Evolutionary conservation across 2,113 vertebrate genomes (phyloP), one percentile per base, ranked within the genome.

Genomic region (Chlamydotis undulata): DNA sequence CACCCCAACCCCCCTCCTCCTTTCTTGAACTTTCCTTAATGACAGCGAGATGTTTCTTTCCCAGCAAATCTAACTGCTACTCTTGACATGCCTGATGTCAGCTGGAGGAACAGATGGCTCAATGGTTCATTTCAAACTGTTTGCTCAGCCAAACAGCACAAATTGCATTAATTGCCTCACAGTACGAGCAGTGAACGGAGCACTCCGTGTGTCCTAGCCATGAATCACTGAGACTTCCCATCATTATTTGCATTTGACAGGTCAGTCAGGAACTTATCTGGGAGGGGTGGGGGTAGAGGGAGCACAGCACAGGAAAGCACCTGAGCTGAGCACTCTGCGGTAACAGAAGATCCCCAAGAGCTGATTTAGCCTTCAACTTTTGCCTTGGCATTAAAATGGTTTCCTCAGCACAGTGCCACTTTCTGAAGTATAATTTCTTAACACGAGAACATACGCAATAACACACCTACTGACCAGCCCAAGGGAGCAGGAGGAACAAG

Each of bases 41-140:
- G 79, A 67, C 86, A 87, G 64, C 0, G 41, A 90, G 96, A 89
- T n/a, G 16, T 75, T 96, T 95, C 88, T 82, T 61, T 92, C 85
- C 67, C 73, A 78, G 95, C 39, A 63, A 85, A 93, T 56, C 76
- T n/a, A 29, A 55, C 93, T 92, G 94, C 94, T 94, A 67, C 83
- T 89, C 82, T 79, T 78, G 74, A 87, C 92, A 93, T 1, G 69
- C 87, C 79, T 95, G 76, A 59, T 95, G 94, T 97, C 97, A 94
- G 95, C 89, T 96, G 93, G 87, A 82, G 96, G 94, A 97, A 93
- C 97, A 98, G 98, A 98, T 96, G 95, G 97, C 90, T 75, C 90
- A 79, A 19, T 73, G 96, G 87, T 97, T 94, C 91, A 87, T 95
- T 69, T 28, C 60, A 85, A 91, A 92, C 83, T 49, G 61, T 95